Percentiles rank a stretch among this genome's conserved stretches.
Conservation (phyloP, 2,113 vertebrate genomes). For the Pristiophorus japonicus region DNA sequence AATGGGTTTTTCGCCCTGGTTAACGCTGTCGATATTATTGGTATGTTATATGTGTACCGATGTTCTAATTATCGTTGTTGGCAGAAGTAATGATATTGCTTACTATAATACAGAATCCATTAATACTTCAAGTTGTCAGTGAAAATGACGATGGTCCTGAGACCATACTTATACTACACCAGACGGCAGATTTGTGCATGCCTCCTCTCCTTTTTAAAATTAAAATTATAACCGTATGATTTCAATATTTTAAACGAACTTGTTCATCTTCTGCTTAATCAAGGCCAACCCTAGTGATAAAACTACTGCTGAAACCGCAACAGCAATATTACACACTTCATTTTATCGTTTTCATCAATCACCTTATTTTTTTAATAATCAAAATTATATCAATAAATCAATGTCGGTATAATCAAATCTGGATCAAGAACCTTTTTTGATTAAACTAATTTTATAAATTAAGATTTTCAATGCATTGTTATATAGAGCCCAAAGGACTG, state of each 20-base stretch:
- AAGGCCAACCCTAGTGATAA: no score
- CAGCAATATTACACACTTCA: background rate
- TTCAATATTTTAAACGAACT: background rate
- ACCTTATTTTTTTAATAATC: background rate
- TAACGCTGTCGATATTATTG: background rate
- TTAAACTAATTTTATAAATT: background rate
- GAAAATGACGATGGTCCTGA: background rate
- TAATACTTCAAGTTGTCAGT: constrained; percentile 14
- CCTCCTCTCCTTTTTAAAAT: background rate
- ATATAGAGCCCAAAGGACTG: background rate
- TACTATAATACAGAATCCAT: background rate
- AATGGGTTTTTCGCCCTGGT: background rate
- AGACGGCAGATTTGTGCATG: background rate
- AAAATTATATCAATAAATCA: background rate
- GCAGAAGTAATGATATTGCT: background rate
- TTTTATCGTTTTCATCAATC: background rate
- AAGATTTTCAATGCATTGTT: background rate
- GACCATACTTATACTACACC: background rate
- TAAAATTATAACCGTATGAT: background rate
- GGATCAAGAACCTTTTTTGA: background rate
- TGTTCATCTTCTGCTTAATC: background rate
- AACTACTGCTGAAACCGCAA: background rate
- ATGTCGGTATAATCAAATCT: background rate
- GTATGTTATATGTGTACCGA: background rate
- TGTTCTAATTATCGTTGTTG: constrained; percentile 11